Conservation (phyloP, 2,797 vertebrate species). For the Pseudochaenichthys georgianus region DNA sequence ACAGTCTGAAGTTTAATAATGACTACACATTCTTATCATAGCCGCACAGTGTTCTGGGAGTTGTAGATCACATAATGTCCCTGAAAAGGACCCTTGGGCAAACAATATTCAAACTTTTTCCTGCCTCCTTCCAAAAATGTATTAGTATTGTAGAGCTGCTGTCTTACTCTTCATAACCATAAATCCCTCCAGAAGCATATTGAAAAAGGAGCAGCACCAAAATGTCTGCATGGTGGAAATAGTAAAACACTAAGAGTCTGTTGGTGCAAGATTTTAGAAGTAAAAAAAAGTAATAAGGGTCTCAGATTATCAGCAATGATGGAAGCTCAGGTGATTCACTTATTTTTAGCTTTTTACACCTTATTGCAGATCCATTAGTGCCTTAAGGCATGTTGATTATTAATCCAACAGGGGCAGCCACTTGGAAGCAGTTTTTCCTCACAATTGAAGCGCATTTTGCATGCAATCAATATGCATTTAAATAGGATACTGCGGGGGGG, state of each 20-base stretch:
- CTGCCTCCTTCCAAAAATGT: conserved; percentile 33
- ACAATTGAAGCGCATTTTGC: conserved; percentile 13
- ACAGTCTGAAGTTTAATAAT: conserved; percentile 58
- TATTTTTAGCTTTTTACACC: background rate
- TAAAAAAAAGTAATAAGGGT: background rate
- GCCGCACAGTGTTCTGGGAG: conserved; percentile 61
- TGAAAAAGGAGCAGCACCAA: conserved; percentile 58
- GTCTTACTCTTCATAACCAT: conserved; percentile 63
- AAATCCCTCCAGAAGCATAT: conserved; percentile 63
- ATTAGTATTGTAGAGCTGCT: conserved; percentile 52
- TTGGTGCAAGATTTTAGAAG: background rate
- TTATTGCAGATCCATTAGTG: conserved; percentile 16
- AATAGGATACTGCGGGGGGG: background rate
- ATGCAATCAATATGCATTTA: conserved; percentile 12
- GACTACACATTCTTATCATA: conserved; percentile 71
- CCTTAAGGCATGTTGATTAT: conserved; percentile 8
- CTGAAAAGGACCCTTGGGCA: conserved; percentile 48
- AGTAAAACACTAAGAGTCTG: conserved; percentile 12
- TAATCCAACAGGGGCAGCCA: background rate
- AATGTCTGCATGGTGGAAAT: conserved; percentile 35
- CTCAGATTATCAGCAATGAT: conserved; percentile 2
- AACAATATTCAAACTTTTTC: conserved; percentile 50
- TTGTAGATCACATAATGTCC: conserved; percentile 58
- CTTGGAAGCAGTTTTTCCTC: conserved; percentile 2
- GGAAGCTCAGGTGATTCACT: background rate